Evolutionary conservation across 1,140 invertebrate genomes (phyloP).

Genomic region (Oppia nitens): DNA sequence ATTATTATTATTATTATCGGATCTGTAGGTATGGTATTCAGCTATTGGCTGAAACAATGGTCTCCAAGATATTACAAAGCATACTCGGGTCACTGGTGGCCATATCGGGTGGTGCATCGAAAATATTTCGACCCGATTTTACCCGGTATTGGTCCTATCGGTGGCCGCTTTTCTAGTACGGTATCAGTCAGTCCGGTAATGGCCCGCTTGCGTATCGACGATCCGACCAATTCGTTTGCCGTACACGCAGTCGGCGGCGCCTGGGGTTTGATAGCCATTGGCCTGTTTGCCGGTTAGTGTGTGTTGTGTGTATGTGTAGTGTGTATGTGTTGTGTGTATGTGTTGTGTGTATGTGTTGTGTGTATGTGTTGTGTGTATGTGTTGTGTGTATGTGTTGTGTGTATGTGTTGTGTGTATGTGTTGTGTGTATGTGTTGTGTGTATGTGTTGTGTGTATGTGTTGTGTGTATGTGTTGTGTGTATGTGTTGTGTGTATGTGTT

Average conservation of each 20-base stretch:
- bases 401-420: no score
- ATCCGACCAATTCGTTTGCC: constrained; percentile 22
- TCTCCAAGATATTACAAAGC: constrained; percentile 20
- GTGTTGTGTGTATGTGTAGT: no score
- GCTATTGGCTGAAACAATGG: constrained; percentile 16
- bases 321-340: no score
- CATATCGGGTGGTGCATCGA: constrained; percentile 21
- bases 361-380: no score
- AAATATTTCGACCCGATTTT: constrained; percentile 20
- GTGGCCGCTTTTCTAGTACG: constrained; percentile 18
- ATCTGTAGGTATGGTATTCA: constrained; percentile 23
- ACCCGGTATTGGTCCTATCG: constrained; percentile 19
- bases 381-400: no score
- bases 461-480: no score
- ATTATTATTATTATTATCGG: constrained; percentile 25
- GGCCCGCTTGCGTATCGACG: constrained; percentile 20
- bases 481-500: no score
- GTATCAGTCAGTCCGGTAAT: constrained; percentile 17
- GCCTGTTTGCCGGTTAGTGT: constrained; percentile 19
- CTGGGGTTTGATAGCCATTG: constrained; percentile 23
- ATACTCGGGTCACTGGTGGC: constrained; percentile 23
- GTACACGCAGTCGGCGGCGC: constrained; percentile 21
- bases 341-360: no score
- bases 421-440: no score
- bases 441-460: no score